A percentile compares a stretch with the other conserved stretches of the same genome.
These are phyloP conservation scores for Drosophila sp. DNA, from an alignment of 1,140 invertebrate species.

Conservation along the genomic window DNA sequence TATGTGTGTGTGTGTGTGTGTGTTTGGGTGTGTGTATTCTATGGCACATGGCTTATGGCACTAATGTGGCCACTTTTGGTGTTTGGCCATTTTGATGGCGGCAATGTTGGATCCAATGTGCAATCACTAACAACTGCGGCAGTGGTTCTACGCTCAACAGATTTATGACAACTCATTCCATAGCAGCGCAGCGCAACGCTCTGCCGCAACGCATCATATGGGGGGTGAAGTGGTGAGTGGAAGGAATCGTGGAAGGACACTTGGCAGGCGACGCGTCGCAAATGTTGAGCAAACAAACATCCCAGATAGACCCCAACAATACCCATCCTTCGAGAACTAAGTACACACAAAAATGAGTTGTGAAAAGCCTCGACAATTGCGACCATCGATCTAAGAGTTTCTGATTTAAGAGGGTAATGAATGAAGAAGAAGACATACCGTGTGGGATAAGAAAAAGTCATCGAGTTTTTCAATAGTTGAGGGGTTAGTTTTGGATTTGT, in stretches of 20 bases:
- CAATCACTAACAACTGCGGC: constrained; percentile 19
- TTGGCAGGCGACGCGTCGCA: neutral
- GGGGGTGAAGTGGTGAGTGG: neutral
- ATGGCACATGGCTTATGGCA: constrained; percentile 20
- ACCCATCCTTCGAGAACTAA: neutral
- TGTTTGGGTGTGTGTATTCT: neutral
- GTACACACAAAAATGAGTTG: too few relatives aligned
- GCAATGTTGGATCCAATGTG: constrained; percentile 14
- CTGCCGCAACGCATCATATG: neutral
- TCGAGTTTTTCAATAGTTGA: too few relatives aligned
- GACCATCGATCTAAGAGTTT: too few relatives aligned
- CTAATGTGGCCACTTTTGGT: constrained; percentile 22
- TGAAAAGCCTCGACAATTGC: too few relatives aligned
- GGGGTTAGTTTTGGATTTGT: too few relatives aligned
- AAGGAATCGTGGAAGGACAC: neutral
- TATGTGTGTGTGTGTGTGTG: neutral
- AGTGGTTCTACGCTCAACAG: constrained; percentile 10
- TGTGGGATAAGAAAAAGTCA: too few relatives aligned
- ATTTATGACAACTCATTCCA: constrained; percentile 19
- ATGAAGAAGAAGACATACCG: too few relatives aligned
- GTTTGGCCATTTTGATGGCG: constrained; percentile 3
- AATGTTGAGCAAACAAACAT: neutral
- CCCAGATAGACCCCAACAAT: neutral
- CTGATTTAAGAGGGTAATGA: too few relatives aligned
- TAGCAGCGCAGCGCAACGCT: neutral